Conservation (phyloP, 2,797 vertebrate species). For the Sebastes hubbsi region DNA sequence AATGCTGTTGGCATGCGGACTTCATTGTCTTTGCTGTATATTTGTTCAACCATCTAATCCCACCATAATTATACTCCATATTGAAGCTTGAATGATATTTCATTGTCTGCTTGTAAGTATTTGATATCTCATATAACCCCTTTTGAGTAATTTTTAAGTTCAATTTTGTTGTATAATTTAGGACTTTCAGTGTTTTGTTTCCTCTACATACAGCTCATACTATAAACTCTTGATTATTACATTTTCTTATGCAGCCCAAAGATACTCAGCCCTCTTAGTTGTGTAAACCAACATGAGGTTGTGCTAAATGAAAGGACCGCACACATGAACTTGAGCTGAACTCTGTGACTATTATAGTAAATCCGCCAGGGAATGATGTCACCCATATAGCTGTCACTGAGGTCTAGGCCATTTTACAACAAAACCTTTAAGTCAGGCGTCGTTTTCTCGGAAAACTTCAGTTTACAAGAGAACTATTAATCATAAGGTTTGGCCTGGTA, state of each 20-base stretch:
- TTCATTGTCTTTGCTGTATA: slow-evolving; percentile 13
- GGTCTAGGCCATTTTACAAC: slow-evolving; percentile 11
- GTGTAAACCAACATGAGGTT: not conserved
- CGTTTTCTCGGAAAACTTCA: not conserved
- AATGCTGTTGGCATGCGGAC: slow-evolving; percentile 70
- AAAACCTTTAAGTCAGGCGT: not conserved
- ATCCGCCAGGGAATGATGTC: slow-evolving; percentile 21
- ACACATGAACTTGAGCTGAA: slow-evolving; percentile 9
- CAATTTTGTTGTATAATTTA: not conserved
- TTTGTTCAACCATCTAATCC: slow-evolving; percentile 19
- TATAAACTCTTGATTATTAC: too few species aligned
- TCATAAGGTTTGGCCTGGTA: not conserved
- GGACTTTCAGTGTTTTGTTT: not conserved
- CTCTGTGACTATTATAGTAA: not conserved
- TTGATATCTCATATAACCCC: not conserved
- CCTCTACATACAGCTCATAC: too few species aligned
- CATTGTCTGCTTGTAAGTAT: slow-evolving; percentile 4
- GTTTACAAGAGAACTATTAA: not conserved
- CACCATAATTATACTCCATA: not conserved
- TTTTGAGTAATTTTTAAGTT: not conserved
- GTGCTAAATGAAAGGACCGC: not conserved
- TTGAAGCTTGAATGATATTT: not conserved
- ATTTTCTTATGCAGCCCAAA: not conserved
- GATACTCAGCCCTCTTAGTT: not conserved
- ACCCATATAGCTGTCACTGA: not conserved